These are phyloP conservation scores for Zaprionus vittiger DNA, from an alignment of 1,140 invertebrate species.

Conservation along the genomic window DNA sequence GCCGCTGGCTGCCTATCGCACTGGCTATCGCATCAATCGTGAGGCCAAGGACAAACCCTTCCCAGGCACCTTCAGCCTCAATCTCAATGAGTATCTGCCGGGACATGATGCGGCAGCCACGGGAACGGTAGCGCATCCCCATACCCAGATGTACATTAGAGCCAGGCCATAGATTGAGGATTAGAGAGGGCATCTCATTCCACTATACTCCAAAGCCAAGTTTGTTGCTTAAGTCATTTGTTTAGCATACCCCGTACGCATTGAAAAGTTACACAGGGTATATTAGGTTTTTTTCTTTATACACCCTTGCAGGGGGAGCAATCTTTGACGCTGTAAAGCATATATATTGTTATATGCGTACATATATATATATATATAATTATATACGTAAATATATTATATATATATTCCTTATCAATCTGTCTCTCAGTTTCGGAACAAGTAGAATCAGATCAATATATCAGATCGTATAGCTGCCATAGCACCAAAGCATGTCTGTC, in stretches of 20 bases:
- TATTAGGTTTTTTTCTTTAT: conserved; percentile 7
- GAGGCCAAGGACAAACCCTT: conserved; percentile 74
- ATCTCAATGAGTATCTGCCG: conserved; percentile 77
- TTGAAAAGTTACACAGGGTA: neutral
- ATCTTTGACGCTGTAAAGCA: neutral
- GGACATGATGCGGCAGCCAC: conserved; percentile 36
- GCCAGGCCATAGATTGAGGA: conserved; percentile 51
- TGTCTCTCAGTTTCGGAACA: neutral
- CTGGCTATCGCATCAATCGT: conserved; percentile 72
- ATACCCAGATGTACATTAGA: conserved; percentile 57
- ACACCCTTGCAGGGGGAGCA: neutral
- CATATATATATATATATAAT: too few relatives aligned
- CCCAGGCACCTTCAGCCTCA: conserved; percentile 58
- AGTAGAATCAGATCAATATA: neutral
- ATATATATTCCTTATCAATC: too few relatives aligned
- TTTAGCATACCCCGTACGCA: conserved; percentile 7
- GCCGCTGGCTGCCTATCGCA: conserved; percentile 52
- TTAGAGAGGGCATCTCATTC: neutral
- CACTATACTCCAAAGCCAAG: conserved; percentile 15
- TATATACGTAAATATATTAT: too few relatives aligned
- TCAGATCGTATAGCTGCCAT: neutral
- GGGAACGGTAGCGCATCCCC: conserved; percentile 29
- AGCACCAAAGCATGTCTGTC: too few relatives aligned
- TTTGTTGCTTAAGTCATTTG: conserved; percentile 39
- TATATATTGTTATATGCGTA: neutral